Evolutionary conservation across 2,113 vertebrate species (phyloP).

Genomic region (Tilapia sparmanii): DNA sequence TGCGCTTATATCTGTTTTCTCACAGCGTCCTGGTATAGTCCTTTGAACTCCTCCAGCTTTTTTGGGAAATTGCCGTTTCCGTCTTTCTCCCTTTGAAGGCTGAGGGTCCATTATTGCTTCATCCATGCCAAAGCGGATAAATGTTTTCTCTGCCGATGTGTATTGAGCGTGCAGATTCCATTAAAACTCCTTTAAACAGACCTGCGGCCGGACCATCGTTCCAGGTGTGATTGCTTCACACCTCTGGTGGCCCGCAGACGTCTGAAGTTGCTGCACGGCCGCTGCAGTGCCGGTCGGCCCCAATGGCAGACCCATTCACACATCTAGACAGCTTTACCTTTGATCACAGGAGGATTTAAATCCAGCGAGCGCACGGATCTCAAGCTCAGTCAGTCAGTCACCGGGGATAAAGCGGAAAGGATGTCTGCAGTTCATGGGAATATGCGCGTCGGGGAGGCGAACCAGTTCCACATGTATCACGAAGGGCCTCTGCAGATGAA

Average conservation of each 20-base stretch:
- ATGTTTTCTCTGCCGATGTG: constrained; percentile 73
- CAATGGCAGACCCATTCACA: constrained; percentile 64
- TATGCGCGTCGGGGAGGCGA: constrained; percentile 41
- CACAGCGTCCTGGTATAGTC: not conserved
- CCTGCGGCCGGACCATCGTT: constrained; percentile 23
- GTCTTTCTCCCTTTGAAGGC: constrained; percentile 31
- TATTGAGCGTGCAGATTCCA: constrained; percentile 69
- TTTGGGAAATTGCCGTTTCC: constrained; percentile 30
- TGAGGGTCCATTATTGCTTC: constrained; percentile 37
- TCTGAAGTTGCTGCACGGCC: constrained; percentile 44
- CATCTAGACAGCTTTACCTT: constrained; percentile 49
- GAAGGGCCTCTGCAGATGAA: constrained; percentile 40
- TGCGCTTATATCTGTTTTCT: not conserved
- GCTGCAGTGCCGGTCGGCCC: constrained; percentile 58
- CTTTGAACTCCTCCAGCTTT: not conserved
- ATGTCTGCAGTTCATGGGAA: constrained; percentile 63
- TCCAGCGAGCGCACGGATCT: not conserved
- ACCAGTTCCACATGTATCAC: constrained; percentile 58
- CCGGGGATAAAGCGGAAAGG: not conserved
- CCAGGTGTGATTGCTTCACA: constrained; percentile 62
- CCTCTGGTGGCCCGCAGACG: constrained; percentile 58
- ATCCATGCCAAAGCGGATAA: constrained; percentile 54
- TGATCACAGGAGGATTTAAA: constrained; percentile 68
- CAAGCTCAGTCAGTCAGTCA: constrained; percentile 15
- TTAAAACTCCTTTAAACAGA: constrained; percentile 53